These are phyloP conservation scores for Galemys pyrenaicus DNA, from an alignment of 2,113 vertebrate genomes.

Conservation along the genomic window DNA sequence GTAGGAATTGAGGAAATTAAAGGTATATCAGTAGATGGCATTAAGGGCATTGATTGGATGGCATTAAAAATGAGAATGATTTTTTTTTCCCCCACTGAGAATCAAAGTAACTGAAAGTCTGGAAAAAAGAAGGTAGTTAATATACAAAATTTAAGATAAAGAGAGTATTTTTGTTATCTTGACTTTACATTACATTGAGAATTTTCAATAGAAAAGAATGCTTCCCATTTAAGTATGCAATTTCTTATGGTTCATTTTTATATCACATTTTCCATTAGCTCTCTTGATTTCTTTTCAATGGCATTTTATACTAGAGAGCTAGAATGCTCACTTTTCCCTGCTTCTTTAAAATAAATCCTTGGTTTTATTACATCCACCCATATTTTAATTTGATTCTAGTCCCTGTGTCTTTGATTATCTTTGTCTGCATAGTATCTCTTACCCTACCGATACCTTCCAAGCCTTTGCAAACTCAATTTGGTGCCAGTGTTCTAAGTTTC, in stretches of 20 bases:
- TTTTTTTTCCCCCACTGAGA: neutral
- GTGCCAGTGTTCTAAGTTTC: neutral
- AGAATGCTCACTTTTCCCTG: neutral
- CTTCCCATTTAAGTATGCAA: neutral
- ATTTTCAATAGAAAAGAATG: neutral
- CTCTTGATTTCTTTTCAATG: neutral
- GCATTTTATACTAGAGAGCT: neutral
- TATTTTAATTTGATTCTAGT: neutral
- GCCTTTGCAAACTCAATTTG: neutral
- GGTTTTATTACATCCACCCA: neutral
- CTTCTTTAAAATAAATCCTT: neutral
- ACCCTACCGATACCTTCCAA: neutral
- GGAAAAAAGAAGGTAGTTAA: neutral
- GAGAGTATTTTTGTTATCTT: neutral
- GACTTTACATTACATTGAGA: neutral
- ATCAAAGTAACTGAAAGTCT: neutral
- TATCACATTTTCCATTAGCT: neutral
- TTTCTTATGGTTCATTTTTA: neutral
- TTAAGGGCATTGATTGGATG: too few relatives aligned
- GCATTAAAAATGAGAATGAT: neutral
- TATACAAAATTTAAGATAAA: neutral
- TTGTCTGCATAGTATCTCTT: neutral
- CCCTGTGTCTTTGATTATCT: neutral
- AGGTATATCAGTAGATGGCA: neutral
- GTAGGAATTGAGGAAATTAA: neutral